These are phyloP conservation scores for Mystacornis crossleyi DNA, from an alignment of 2,113 vertebrate genomes.

Conservation along the genomic window DNA sequence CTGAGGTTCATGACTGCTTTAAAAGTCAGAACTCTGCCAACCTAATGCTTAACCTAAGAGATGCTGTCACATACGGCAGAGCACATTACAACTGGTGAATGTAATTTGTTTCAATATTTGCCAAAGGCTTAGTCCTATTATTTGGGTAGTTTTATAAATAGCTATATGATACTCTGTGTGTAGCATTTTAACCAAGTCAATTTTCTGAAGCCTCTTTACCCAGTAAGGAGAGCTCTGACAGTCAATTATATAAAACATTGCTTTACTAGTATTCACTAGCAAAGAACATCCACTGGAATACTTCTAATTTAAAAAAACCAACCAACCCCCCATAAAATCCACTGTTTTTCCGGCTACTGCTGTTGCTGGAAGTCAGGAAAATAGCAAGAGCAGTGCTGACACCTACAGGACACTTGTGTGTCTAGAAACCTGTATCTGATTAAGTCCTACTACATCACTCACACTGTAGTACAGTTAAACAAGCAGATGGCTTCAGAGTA, in stretches of 20 bases:
- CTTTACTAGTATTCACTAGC: background rate
- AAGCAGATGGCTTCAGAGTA: background rate
- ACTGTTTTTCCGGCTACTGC: background rate
- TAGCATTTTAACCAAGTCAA: background rate
- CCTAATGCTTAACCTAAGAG: background rate
- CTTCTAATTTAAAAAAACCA: rapidly evolving
- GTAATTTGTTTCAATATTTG: background rate
- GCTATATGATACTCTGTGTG: background rate
- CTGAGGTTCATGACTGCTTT: background rate
- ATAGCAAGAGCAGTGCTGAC: background rate
- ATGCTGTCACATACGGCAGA: rapidly evolving
- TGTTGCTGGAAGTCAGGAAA: background rate
- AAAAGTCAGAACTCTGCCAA: background rate
- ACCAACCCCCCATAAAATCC: background rate
- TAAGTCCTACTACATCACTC: too few species aligned
- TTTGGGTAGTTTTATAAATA: background rate
- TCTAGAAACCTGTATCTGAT: background rate
- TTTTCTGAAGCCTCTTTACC: background rate
- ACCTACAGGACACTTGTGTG: background rate
- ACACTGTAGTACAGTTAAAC: background rate
- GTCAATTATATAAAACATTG: background rate
- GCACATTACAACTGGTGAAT: background rate
- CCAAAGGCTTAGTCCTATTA: background rate
- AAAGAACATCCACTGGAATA: background rate
- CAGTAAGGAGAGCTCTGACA: background rate